Conservation (phyloP, 2,888 invertebrate genomes). For the Drosophila planitibia region DNA sequence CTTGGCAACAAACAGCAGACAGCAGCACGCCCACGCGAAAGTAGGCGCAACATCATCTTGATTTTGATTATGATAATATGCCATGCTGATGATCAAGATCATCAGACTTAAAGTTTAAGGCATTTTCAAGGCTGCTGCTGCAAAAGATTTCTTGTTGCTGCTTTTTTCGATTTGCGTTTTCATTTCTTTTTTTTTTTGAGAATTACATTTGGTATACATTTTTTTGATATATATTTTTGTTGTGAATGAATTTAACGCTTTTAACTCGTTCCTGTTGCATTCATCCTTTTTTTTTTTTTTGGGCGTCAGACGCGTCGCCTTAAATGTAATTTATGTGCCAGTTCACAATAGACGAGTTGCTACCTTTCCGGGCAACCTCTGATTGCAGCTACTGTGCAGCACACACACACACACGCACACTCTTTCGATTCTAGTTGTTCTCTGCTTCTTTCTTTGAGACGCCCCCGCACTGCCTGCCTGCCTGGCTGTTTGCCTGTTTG, state of each 20-base stretch:
- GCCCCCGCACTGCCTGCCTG: conserved; percentile 50
- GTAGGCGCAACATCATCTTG: conserved; percentile 77
- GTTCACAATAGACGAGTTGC: conserved; percentile 71
- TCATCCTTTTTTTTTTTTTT: conserved; percentile 14
- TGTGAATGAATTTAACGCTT: conserved; percentile 61
- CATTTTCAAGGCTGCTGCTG: conserved; percentile 63
- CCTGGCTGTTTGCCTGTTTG: conserved; percentile 35
- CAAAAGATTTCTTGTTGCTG: conserved; percentile 7
- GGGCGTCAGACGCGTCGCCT: conserved; percentile 58
- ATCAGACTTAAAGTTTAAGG: conserved; percentile 50
- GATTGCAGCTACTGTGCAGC: conserved; percentile 76
- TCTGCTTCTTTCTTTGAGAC: conserved; percentile 9
- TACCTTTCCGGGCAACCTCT: conserved; percentile 53
- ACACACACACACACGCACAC: neutral
- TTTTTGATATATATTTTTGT: conserved; percentile 4
- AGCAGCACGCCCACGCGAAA: conserved; percentile 54
- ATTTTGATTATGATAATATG: conserved; percentile 50
- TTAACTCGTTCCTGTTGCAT: conserved; percentile 30
- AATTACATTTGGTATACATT: neutral
- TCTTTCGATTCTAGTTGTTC: neutral
- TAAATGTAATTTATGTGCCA: conserved; percentile 81
- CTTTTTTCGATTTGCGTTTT: neutral
- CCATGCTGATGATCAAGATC: conserved; percentile 59
- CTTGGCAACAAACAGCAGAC: conserved; percentile 57
- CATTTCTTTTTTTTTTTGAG: neutral